Evolutionary conservation across 92 coral and sea anemone species (phyloP).

Genomic region (Montipora capitata): DNA sequence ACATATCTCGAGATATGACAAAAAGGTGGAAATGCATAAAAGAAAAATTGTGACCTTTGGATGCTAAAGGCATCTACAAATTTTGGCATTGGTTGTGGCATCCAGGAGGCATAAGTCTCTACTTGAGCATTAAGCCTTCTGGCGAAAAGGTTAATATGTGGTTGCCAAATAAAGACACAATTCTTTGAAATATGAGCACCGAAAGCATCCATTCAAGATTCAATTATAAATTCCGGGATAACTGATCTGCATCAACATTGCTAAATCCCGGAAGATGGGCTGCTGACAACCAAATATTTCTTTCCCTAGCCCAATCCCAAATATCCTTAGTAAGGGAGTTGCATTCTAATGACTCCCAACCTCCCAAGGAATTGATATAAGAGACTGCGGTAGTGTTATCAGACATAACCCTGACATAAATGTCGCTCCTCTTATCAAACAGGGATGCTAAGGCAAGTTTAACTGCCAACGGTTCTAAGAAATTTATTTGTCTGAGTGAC

Average conservation of each 20-base stretch:
- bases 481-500: slow-evolving; percentile 32
- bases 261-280: slow-evolving; percentile 62
- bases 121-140: slow-evolving; percentile 70
- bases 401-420: not conserved
- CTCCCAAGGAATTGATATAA: slow-evolving; percentile 69
- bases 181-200: too few relatives aligned
- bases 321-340: slow-evolving; percentile 34
- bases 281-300: slow-evolving; percentile 66
- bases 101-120: slow-evolving; percentile 64
- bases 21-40: slow-evolving; percentile 75
- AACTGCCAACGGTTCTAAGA: not conserved
- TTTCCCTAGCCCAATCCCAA: slow-evolving; percentile 61
- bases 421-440: not conserved
- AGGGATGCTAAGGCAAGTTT: slow-evolving; percentile 46
- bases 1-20: slow-evolving; percentile 62
- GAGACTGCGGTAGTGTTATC: slow-evolving; percentile 2
- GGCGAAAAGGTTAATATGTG: slow-evolving; percentile 67
- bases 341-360: slow-evolving; percentile 47
- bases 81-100: slow-evolving; percentile 61
- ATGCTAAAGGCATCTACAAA: slow-evolving; percentile 74
- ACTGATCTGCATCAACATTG: slow-evolving; percentile 57
- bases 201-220: too few relatives aligned
- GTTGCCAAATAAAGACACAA: too few relatives aligned
- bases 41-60: slow-evolving; percentile 52
- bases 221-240: too few relatives aligned